These are phyloP conservation scores for Anastrepha obliqua DNA, from an alignment of 1,140 invertebrate genomes.

Conservation along the genomic window DNA sequence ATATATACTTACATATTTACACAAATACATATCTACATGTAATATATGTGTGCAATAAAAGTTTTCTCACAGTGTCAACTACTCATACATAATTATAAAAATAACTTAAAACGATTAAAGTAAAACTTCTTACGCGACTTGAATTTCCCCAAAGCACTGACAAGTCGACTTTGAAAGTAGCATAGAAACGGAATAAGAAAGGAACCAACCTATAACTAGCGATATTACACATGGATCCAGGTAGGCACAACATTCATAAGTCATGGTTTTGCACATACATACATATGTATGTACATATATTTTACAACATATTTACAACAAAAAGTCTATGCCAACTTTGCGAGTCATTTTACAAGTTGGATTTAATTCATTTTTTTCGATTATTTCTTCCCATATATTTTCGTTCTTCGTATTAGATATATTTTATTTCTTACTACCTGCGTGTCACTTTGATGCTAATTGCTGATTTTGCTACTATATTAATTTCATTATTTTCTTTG, in stretches of 20 bases:
- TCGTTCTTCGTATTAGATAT: no score
- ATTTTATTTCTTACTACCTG: no score
- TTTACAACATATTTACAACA: no score
- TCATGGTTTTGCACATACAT: background rate
- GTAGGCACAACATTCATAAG: background rate
- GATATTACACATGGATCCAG: slow-evolving; percentile 31
- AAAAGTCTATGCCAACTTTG: no score
- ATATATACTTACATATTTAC: background rate
- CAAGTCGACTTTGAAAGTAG: background rate
- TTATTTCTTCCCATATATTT: no score
- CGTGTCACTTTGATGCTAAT: background rate
- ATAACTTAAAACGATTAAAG: background rate
- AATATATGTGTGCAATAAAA: background rate
- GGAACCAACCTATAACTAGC: background rate
- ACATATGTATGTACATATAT: background rate
- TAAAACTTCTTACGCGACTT: background rate
- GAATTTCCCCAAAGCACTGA: background rate
- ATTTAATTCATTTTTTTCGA: no score
- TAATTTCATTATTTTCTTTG: no score
- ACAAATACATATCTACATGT: background rate
- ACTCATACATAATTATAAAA: background rate
- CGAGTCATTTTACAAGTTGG: no score
- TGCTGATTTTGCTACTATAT: background rate
- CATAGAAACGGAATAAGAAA: background rate
- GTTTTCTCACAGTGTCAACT: background rate